phyloP scores from a whole-genome alignment of 2,888 invertebrate species.

The Dicyrtomina minuta region DNA sequence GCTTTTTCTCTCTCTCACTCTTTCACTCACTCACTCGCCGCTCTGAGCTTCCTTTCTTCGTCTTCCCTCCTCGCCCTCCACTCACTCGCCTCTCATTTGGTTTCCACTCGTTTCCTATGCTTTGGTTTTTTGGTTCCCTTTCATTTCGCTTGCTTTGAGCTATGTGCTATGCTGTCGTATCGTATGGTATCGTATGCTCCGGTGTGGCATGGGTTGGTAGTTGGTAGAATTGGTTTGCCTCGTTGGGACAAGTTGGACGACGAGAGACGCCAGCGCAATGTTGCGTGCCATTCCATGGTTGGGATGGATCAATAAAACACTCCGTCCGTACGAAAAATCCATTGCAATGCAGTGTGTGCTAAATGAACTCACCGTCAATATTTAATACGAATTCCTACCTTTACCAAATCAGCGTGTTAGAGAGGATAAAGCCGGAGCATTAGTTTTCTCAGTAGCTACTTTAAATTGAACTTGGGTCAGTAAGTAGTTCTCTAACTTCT shows the following conservation, averaged over 20 bases:
- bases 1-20: background rate
- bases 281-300: conserved; percentile 28
- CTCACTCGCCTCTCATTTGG: too few species aligned
- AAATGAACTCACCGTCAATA: conserved; percentile 32
- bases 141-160: too few species aligned
- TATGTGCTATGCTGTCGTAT: too few species aligned
- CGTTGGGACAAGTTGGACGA: conserved; percentile 18
- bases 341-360: conserved; percentile 31
- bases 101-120: too few species aligned
- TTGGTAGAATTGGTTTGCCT: too few species aligned
- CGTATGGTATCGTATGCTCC: background rate
- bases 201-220: background rate
- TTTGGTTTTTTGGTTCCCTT: too few species aligned
- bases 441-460: conserved; percentile 14
- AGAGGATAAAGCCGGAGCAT: conserved; percentile 13
- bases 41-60: too few species aligned
- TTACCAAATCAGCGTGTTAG: conserved; percentile 32
- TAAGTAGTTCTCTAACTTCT: too few species aligned
- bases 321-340: conserved; percentile 28
- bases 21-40: background rate
- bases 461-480: conserved; percentile 10
- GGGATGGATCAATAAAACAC: conserved; percentile 30
- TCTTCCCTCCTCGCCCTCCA: too few species aligned
- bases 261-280: conserved; percentile 34
- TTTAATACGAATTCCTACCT: conserved; percentile 29